Evolutionary conservation across 2,113 vertebrate species (phyloP).

Genomic region (Corythornis cristatus): DNA sequence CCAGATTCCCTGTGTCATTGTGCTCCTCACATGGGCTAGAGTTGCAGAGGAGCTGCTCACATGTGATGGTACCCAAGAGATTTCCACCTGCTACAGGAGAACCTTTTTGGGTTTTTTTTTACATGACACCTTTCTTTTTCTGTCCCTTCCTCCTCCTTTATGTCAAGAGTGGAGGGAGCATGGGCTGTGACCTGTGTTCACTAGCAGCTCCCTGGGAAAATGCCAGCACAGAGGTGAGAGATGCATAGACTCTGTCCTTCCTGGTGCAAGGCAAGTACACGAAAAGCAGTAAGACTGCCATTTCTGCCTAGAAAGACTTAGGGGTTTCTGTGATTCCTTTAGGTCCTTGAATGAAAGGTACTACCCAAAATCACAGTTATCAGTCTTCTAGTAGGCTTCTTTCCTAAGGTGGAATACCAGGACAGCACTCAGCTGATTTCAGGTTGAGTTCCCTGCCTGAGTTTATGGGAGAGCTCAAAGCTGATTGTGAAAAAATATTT

Average conservation of each 20-base stretch:
- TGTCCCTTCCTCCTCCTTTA: background rate
- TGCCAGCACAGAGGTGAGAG: background rate
- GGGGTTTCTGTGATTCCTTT: background rate
- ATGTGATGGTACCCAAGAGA: background rate
- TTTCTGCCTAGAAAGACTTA: background rate
- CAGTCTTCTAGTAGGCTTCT: background rate
- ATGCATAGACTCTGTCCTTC: background rate
- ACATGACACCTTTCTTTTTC: background rate
- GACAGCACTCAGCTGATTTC: background rate
- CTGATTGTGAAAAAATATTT: background rate
- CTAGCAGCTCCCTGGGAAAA: background rate
- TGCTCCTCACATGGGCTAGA: background rate
- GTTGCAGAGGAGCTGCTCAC: background rate
- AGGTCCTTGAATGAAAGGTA: background rate
- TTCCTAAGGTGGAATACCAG: background rate
- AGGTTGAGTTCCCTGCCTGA: background rate
- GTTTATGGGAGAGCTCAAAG: background rate
- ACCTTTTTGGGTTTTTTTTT: background rate
- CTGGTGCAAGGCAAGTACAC: background rate
- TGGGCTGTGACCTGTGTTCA: background rate
- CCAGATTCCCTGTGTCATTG: background rate
- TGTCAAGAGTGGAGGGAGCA: background rate
- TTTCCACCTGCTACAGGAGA: background rate
- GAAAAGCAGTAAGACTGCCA: background rate
- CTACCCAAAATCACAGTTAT: background rate